phyloP scores from a whole-genome alignment of 2,113 vertebrate genomes.

The Etia nguti region DNA sequence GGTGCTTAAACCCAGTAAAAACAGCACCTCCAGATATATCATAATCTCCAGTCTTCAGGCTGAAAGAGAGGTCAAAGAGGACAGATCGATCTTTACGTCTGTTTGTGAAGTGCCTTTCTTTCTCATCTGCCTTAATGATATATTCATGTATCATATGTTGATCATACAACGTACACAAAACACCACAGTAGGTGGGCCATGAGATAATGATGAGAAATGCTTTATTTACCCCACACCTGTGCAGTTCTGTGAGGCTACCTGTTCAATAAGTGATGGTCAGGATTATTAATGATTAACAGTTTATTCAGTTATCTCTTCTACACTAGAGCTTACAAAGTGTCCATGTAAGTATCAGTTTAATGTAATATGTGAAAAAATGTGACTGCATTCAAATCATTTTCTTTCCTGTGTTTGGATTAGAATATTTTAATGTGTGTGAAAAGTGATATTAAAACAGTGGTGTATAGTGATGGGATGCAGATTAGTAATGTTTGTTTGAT shows the following conservation, averaged over 20 bases:
- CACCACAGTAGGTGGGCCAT: neutral
- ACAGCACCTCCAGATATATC: too few species aligned
- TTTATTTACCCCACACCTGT: neutral
- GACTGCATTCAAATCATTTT: rapidly evolving
- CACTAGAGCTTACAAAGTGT: neutral
- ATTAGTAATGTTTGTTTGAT: neutral
- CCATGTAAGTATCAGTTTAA: neutral
- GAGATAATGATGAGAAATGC: neutral
- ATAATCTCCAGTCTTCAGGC: too few species aligned
- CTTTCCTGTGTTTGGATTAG: neutral
- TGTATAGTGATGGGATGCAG: neutral
- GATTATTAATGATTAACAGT: neutral
- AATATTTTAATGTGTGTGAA: neutral
- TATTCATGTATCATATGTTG: neutral
- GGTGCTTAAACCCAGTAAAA: neutral
- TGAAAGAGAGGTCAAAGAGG: neutral
- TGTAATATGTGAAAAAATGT: neutral
- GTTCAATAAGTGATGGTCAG: neutral
- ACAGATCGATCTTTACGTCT: neutral
- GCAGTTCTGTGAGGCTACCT: neutral
- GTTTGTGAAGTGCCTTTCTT: neutral
- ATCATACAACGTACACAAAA: neutral
- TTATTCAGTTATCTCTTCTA: neutral
- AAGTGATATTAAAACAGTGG: neutral
- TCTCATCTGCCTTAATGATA: neutral